Percentiles rank a stretch among this genome's conserved stretches.
Conservation (phyloP, 2,797 vertebrate genomes). For the Mus minutoides region DNA sequence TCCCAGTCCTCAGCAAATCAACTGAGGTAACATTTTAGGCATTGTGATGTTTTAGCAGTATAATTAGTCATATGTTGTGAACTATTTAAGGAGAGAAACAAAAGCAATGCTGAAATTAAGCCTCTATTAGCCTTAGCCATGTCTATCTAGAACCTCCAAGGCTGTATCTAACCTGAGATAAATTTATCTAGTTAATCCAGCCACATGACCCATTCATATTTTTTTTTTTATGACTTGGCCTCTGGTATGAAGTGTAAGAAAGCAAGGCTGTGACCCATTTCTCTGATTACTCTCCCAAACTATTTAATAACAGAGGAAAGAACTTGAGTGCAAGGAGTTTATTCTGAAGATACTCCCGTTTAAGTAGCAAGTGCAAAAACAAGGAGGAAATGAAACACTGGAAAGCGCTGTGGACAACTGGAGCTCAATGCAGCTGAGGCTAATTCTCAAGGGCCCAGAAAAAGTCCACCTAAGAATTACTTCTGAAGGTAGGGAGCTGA, state of each 20-base stretch:
- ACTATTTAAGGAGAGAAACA: constrained; percentile 18
- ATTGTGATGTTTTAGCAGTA: not conserved
- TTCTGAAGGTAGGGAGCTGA: not conserved
- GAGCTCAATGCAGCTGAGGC: not conserved
- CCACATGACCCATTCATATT: not conserved
- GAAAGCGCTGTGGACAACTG: not conserved
- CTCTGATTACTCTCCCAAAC: not conserved
- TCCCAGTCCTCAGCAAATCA: not conserved
- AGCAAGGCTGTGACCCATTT: not conserved
- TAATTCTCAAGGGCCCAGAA: not conserved
- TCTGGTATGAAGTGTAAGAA: not conserved
- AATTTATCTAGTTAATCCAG: not conserved
- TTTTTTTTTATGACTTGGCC: not conserved
- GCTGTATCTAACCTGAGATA: not conserved
- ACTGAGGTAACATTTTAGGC: not conserved
- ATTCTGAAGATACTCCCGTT: not conserved
- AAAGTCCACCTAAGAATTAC: not conserved
- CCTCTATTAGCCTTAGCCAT: not conserved
- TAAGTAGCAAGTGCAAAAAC: not conserved
- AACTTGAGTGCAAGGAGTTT: not conserved
- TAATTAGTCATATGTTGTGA: not conserved
- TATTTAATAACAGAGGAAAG: not conserved
- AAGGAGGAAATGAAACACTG: not conserved
- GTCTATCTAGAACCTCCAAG: not conserved
- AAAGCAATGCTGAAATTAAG: constrained; percentile 47